These are phyloP conservation scores for Eulemur macaco DNA, from an alignment of 2,113 vertebrate genomes.

Conservation along the genomic window DNA sequence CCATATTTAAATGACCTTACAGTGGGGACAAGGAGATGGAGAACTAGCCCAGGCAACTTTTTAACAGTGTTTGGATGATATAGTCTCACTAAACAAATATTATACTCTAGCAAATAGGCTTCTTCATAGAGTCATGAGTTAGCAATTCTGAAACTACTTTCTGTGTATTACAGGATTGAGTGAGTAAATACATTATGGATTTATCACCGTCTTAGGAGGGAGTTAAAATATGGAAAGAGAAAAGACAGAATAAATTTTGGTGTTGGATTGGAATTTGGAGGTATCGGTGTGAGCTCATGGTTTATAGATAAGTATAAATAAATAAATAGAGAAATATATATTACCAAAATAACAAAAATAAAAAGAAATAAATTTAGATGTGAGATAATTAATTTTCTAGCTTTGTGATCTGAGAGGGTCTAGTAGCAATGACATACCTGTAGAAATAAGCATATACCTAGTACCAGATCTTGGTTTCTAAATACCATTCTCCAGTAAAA, in stretches of 20 bases:
- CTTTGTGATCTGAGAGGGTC: neutral
- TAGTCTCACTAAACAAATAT: conserved; percentile 21
- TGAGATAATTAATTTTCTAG: neutral
- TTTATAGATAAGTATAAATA: neutral
- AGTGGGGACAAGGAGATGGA: neutral
- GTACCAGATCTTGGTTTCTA: neutral
- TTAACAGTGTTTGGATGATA: neutral
- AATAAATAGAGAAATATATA: neutral
- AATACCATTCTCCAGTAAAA: neutral
- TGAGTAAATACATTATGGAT: neutral
- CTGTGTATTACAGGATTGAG: neutral
- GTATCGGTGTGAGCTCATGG: neutral
- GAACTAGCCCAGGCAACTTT: neutral
- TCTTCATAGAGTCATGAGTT: neutral
- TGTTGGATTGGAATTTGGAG: neutral
- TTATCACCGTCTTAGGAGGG: neutral
- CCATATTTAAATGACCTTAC: neutral
- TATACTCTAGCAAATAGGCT: neutral
- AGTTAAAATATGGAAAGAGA: neutral
- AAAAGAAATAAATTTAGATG: neutral
- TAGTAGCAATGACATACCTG: neutral
- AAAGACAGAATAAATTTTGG: neutral
- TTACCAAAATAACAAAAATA: neutral
- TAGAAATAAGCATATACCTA: neutral
- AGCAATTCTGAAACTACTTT: conserved; percentile 38